phyloP scores from a whole-genome alignment of 2,797 vertebrate genomes.

The Pseudopleuronectes americanus region DNA sequence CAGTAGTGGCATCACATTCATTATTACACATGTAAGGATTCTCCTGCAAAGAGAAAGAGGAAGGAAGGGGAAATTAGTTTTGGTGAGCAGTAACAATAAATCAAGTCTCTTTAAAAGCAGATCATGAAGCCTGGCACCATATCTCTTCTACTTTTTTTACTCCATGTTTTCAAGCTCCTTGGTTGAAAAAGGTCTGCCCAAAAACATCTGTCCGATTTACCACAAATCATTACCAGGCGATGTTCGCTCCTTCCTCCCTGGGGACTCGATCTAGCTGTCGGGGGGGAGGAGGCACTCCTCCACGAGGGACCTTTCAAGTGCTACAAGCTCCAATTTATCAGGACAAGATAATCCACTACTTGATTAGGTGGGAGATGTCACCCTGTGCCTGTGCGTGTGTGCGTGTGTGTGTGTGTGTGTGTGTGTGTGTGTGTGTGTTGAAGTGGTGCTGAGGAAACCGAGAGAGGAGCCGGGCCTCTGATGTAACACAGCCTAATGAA shows the following conservation, averaged over 20 bases:
- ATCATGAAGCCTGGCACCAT: too few species aligned
- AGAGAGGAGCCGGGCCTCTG: slow-evolving; percentile 44
- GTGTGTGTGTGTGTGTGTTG: not conserved
- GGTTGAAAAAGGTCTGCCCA: slow-evolving; percentile 72
- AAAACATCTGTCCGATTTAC: slow-evolving; percentile 85
- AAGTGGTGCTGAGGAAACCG: slow-evolving; percentile 44
- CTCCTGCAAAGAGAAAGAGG: slow-evolving; percentile 79
- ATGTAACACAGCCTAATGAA: slow-evolving; percentile 73
- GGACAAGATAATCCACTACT: slow-evolving; percentile 86
- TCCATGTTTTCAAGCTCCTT: slow-evolving; percentile 68
- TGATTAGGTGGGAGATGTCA: slow-evolving; percentile 85
- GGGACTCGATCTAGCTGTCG: slow-evolving; percentile 83
- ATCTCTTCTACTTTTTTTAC: slow-evolving; percentile 1
- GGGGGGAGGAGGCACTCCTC: slow-evolving; percentile 70
- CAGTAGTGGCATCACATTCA: slow-evolving; percentile 94
- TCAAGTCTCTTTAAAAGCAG: not conserved
- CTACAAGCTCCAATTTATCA: slow-evolving; percentile 85
- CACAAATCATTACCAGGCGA: slow-evolving; percentile 84
- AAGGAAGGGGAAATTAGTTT: slow-evolving; percentile 12
- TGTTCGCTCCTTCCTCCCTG: slow-evolving; percentile 76
- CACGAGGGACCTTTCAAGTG: slow-evolving; percentile 82
- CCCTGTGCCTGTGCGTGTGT: slow-evolving; percentile 42
- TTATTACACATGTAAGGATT: slow-evolving; percentile 99
- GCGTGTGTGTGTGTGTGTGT: slow-evolving; percentile 31
- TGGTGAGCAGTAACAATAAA: not conserved